Evolutionary conservation across 2,888 invertebrate species (phyloP).

Genomic region (Meiosimyza platycephala): DNA sequence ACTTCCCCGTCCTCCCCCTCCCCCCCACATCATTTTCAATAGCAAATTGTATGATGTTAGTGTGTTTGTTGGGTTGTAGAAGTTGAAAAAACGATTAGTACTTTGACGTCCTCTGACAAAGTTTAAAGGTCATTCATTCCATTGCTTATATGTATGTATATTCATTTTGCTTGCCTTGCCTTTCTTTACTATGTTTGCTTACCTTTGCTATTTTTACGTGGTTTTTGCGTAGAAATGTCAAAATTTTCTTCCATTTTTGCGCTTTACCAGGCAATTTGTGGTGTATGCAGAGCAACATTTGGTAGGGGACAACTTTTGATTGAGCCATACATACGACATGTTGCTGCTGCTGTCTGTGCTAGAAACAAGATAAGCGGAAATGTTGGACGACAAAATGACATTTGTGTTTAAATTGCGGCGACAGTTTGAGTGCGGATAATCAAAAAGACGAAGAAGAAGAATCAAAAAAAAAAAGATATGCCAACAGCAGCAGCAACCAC

Average conservation of each 20-base stretch:
- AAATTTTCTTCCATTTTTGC: conserved; percentile 13
- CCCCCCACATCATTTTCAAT: background rate
- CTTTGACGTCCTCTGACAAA: conserved; percentile 60
- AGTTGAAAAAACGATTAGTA: conserved; percentile 30
- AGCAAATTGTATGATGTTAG: background rate
- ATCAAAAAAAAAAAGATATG: too few species aligned
- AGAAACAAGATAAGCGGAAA: conserved; percentile 35
- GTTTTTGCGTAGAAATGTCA: conserved; percentile 23
- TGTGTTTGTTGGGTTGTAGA: background rate
- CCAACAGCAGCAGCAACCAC: conserved; percentile 8
- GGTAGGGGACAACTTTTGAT: conserved; percentile 1
- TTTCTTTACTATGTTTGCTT: background rate
- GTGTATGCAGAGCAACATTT: background rate
- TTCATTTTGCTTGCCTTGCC: background rate
- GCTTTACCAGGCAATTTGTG: background rate
- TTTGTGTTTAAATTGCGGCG: conserved; percentile 36
- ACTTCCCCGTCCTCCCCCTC: too few species aligned
- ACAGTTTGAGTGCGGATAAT: conserved; percentile 32
- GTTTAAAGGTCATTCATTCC: conserved; percentile 59
- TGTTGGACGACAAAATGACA: conserved; percentile 36
- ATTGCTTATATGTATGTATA: background rate
- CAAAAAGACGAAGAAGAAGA: background rate
- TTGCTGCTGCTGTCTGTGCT: conserved; percentile 18
- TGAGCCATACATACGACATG: conserved; percentile 4
- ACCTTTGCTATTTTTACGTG: background rate